A percentile compares a stretch with the other conserved stretches of the same genome.
Evolutionary conservation across 1,140 invertebrate species (phyloP).

Genomic region (Globodera ellingtonae): DNA sequence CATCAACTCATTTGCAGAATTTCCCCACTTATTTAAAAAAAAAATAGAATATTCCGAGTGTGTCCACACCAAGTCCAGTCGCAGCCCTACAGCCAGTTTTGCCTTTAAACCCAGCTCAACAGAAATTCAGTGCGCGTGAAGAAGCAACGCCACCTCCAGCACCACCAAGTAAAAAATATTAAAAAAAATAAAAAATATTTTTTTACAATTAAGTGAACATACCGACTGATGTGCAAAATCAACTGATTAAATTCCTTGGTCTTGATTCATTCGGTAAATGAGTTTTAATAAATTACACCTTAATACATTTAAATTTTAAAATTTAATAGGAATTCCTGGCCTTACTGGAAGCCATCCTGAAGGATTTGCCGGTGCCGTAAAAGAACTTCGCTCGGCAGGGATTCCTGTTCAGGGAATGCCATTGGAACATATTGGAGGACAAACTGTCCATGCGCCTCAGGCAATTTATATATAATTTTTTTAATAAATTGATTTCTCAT

Average conservation of each 20-base stretch:
- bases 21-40: too few species aligned
- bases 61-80: constrained; percentile 25
- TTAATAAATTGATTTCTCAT: constrained; percentile 12
- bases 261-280: constrained; percentile 57
- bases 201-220: constrained; percentile 57
- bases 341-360: constrained; percentile 63
- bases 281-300: neutral
- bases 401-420: constrained; percentile 63
- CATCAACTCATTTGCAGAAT: neutral
- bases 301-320: neutral
- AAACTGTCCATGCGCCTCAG: constrained; percentile 47
- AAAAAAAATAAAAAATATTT: constrained; percentile 27
- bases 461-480: constrained; percentile 6
- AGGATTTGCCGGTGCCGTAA: constrained; percentile 63
- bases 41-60: neutral
- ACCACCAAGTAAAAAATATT: constrained; percentile 35
- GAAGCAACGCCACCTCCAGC: constrained; percentile 53
- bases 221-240: constrained; percentile 65
- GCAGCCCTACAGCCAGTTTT: constrained; percentile 42
- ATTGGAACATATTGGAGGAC: constrained; percentile 53
- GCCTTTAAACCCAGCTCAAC: constrained; percentile 22
- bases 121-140: constrained; percentile 42
- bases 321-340: constrained; percentile 54
- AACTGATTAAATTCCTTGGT: constrained; percentile 65
- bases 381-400: constrained; percentile 63